Percentiles rank a stretch among this genome's conserved stretches.
Conservation (phyloP, 2,113 vertebrate species). For the Semicossyphus pulcher region DNA sequence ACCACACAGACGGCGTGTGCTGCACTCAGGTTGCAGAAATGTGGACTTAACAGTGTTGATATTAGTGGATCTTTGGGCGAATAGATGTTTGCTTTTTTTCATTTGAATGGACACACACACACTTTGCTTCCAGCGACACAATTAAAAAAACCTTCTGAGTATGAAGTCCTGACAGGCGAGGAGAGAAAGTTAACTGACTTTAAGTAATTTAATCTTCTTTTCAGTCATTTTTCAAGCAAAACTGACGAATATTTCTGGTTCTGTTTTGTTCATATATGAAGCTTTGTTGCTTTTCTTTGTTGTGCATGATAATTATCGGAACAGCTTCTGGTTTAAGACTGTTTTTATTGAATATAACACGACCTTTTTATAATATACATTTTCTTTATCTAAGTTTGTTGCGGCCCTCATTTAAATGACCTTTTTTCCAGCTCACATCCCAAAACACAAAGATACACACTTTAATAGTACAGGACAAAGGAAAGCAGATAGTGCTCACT, state of each 20-base stretch:
- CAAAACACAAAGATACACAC: too few species aligned
- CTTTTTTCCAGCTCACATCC: too few species aligned
- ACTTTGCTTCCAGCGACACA: constrained; percentile 13
- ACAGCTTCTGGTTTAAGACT: too few species aligned
- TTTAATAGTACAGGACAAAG: too few species aligned
- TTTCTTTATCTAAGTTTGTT: too few species aligned
- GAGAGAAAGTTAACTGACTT: not conserved
- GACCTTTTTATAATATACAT: too few species aligned
- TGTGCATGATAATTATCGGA: not conserved
- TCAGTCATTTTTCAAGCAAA: not conserved
- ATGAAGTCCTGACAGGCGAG: not conserved
- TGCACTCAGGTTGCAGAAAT: not conserved
- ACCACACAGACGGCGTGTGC: constrained; percentile 13
- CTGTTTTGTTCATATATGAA: too few species aligned
- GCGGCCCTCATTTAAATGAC: too few species aligned
- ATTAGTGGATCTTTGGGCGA: not conserved
- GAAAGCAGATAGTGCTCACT: too few species aligned
- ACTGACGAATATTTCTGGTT: not conserved
- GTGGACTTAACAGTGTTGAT: not conserved
- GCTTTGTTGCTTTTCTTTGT: not conserved
- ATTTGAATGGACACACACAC: not conserved
- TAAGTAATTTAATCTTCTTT: too few species aligned
- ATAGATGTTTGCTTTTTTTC: not conserved
- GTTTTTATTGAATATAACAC: not conserved
- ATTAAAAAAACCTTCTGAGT: not conserved